Evolutionary conservation across 2,888 invertebrate genomes (phyloP).

Genomic region (Aporophyla nigra): DNA sequence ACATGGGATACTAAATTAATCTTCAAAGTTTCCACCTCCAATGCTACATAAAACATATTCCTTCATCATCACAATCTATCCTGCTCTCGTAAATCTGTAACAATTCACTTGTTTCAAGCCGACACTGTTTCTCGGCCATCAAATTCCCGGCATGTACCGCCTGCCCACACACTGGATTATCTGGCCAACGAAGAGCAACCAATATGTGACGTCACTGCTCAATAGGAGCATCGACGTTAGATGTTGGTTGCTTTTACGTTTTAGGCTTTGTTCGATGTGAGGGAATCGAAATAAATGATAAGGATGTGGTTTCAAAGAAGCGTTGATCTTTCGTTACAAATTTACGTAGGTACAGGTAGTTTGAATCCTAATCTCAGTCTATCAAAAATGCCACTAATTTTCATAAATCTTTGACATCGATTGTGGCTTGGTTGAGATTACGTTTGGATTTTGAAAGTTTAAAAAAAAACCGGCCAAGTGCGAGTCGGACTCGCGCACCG

Average conservation of each 20-base stretch:
- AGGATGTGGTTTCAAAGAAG: background rate
- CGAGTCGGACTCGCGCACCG: no score
- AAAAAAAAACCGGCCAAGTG: no score
- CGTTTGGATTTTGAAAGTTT: no score
- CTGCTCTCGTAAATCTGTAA: background rate
- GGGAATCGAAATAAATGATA: background rate
- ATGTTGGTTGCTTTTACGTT: background rate
- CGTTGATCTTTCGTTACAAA: no score
- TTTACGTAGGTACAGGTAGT: no score
- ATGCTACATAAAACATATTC: background rate
- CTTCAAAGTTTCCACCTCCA: no score
- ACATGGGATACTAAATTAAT: background rate
- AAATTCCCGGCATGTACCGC: slow-evolving; percentile 7
- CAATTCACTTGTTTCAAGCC: slow-evolving; percentile 14
- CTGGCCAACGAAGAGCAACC: background rate
- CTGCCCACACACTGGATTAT: slow-evolving; percentile 20
- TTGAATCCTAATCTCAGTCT: no score
- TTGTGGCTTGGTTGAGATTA: no score
- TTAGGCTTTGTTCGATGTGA: background rate
- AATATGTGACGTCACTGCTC: slow-evolving; percentile 3
- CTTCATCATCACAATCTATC: background rate
- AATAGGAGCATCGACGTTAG: background rate
- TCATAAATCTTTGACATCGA: no score
- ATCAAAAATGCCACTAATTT: no score
- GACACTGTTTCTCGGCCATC: background rate